Base-by-base conservation (phyloP, 2,888 invertebrate species). In the Miltochrista miniata region DNA sequence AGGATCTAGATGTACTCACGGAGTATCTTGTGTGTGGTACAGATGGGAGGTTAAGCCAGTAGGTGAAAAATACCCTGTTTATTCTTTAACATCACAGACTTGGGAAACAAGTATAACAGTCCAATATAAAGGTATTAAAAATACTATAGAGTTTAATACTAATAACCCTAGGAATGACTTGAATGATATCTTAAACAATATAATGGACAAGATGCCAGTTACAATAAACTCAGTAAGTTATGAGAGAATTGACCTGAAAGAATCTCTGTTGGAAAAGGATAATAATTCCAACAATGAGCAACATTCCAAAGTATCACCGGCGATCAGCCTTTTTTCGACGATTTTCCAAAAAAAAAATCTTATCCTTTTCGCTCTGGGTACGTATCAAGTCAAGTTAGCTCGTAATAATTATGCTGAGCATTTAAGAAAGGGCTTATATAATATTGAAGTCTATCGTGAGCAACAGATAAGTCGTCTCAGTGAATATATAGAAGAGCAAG, bases 351-450 rank as follows among this genome's bases (percentile, higher is more conserved):
- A n/a, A n/a, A n/a, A n/a, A n/a, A n/a, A 36, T 36, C 36, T 9
- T 14, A 9, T n/a, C n/a, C n/a, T n/a, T n/a, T n/a, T n/a, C n/a
- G 29, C 31, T 33, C 11, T 29, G 2, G 10, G 12, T 36, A 38
- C 33, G 11, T 41, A 41, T 11, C 24, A 41, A 31, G 14, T 14
- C 10, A 41, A 41, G 41, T 13, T 31, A 41, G 41, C 31, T 9
- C 41, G 41, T 8, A 15, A 30, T 5, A 41, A 47, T 41, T 41
- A 47, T 41, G 47, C 47, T 40, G 47, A 41, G 13, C 47, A 41
- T 30, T 9, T 47, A 33, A n/a, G 18, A 34, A 13, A 40, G 13
- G 37, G 37, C 15, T 15, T 18, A 14, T 37, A 34, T 41, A 24
- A 15, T 39, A 45, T 38, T 34, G 34, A 34, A 34, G 34, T 34